phyloP scores from a whole-genome alignment of 2,797 vertebrate species.

The Acrossocheilus fasciatus region DNA sequence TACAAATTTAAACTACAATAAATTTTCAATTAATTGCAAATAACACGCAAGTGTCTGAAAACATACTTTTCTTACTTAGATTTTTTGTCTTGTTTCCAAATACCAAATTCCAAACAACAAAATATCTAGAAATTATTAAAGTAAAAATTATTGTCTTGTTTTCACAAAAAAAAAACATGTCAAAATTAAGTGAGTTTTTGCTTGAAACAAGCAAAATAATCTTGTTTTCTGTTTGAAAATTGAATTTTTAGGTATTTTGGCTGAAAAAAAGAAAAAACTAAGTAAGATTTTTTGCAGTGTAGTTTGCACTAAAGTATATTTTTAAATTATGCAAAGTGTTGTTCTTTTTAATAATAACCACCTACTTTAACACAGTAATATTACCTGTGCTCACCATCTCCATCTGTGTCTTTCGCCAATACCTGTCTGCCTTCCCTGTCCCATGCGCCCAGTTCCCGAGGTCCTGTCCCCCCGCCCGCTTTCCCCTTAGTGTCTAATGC shows the following conservation, averaged over 20 bases:
- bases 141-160: too few species aligned
- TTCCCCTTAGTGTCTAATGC: conserved; percentile 94
- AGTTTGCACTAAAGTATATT: neutral
- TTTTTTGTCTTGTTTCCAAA: too few species aligned
- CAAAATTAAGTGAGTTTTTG: too few species aligned
- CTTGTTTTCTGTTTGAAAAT: too few species aligned
- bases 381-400: conserved; percentile 19
- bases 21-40: too few species aligned
- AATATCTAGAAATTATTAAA: too few species aligned
- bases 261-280: too few species aligned
- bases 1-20: neutral
- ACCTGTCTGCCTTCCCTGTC: conserved; percentile 32
- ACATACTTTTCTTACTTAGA: too few species aligned
- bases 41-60: neutral
- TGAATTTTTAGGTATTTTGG: too few species aligned
- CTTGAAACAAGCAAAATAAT: too few species aligned
- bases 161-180: too few species aligned
- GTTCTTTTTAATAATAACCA: neutral
- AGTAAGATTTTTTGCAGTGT: neutral
- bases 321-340: neutral
- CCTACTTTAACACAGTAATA: neutral
- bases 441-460: conserved; percentile 51
- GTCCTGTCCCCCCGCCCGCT: conserved; percentile 75
- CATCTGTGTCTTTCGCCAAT: conserved; percentile 1
- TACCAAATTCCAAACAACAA: too few species aligned